Evolutionary conservation across 2,888 invertebrate genomes (phyloP), one percentile per base, ranked within the genome.

Genomic region (Imbricaverruca yamaguchii): DNA sequence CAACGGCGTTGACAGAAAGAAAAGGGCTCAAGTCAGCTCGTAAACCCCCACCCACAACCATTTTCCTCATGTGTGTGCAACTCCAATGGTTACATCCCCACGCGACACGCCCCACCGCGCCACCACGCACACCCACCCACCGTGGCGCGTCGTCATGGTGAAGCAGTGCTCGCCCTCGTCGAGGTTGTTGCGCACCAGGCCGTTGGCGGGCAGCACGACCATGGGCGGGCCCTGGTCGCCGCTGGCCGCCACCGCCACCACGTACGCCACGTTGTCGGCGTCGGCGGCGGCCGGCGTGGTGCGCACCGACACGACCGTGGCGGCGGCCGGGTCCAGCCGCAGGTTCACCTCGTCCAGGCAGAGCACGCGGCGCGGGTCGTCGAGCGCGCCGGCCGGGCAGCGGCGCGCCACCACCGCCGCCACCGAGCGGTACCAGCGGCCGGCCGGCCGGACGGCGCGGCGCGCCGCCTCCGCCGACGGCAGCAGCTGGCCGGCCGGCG

Each of bases 181-280:
- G 39, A 69, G 25, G 25, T 25, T 21, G 39, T 69, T 21, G 39
- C 13, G 39, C 69, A 69, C 69, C 69, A 69, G 25, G 23, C 65
- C 65, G 65, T 18, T 18, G 39, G 13, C 7, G 12, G 69, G 69
- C 15, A 15, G 1, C 39, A 69, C 69, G 12, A 25, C 4, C 69
- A 69, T 69, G 69, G 69, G 25, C 69, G 69, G 69, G 39, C 15
- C 69, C 69, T 13, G 69, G 39, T 69, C 69, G 15, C 69, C 69
- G 39, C 69, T 39, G 39, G 69, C 69, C 25, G 69, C 15, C 69
- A 69, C 39, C 39, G 39, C 69, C 69, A 15, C 21, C 69, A 69
- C 25, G 12, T 15, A 39, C 4, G 69, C 69, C 25, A 69, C 69
- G 69, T 69, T 69, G 10, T 13, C 69, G 8, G 4, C 67, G 67